phyloP scores from a whole-genome alignment of 2,113 vertebrate genomes.

The Prietella phreatophila region DNA sequence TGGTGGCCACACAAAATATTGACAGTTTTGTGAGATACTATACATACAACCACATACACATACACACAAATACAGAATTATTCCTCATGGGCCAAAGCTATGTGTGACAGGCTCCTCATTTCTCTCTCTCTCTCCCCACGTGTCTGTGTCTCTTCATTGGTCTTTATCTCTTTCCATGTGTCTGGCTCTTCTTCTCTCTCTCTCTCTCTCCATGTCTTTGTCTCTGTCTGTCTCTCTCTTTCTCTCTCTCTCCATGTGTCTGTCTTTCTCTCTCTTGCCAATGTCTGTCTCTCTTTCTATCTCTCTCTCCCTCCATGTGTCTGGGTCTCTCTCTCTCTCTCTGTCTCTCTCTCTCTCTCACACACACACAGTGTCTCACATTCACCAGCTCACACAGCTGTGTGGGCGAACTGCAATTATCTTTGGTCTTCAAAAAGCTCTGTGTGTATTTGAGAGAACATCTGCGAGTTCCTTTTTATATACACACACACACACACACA shows the following conservation, averaged over 20 bases:
- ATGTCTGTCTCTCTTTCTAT: too few relatives aligned
- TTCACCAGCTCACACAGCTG: slow-evolving; percentile 22
- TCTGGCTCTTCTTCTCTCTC: not conserved
- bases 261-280: not conserved
- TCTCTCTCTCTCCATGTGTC: not conserved
- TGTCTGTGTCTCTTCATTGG: not conserved
- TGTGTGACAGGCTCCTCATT: not conserved
- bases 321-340: not conserved
- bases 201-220: not conserved
- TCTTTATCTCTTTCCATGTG: not conserved
- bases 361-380: not conserved
- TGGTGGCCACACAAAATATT: too few relatives aligned
- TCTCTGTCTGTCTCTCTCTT: not conserved
- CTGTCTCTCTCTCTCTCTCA: not conserved
- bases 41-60: too few relatives aligned
- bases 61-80: not conserved
- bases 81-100: not conserved
- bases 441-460: slow-evolving; percentile 14
- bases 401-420: slow-evolving; percentile 31
- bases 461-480: not conserved
- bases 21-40: too few relatives aligned
- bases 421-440: slow-evolving; percentile 1
- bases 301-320: not conserved
- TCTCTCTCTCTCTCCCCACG: not conserved
- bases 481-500: slow-evolving; percentile 1